Conservation (phyloP, 2,888 invertebrate genomes). For the Trissoscelio sp. region DNA sequence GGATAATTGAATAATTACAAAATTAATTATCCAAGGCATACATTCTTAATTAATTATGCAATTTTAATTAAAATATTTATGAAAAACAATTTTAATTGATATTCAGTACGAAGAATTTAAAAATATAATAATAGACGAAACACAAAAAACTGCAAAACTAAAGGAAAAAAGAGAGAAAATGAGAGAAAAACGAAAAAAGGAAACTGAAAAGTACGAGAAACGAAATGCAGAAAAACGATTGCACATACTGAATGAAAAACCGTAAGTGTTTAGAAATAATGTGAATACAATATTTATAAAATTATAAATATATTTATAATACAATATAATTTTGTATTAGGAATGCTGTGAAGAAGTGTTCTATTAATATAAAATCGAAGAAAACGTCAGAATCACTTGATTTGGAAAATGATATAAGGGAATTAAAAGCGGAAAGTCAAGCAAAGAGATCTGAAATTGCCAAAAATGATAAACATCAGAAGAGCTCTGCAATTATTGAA, state of each 20-base stretch:
- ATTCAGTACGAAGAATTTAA: not conserved
- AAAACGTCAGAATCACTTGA: not conserved
- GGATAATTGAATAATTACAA: no score
- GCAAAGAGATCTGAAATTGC: not conserved
- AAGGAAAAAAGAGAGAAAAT: not conserved
- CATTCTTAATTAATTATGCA: no score
- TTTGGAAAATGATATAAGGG: not conserved
- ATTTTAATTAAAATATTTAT: no score
- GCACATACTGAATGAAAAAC: not conserved
- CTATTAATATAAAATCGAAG: constrained; percentile 2
- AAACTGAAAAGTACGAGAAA: no score
- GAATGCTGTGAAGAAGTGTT: not conserved
- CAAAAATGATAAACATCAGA: not conserved
- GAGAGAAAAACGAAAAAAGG: no score
- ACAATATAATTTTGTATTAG: constrained; percentile 4
- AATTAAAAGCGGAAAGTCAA: not conserved
- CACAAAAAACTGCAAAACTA: not conserved
- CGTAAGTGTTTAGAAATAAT: not conserved
- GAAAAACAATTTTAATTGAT: no score
- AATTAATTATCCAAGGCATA: no score
- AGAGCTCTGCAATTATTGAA: not conserved
- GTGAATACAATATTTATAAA: no score
- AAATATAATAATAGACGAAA: not conserved
- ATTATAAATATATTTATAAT: not conserved
- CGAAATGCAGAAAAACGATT: not conserved